Evolutionary conservation across 2,113 vertebrate genomes (phyloP).

Genomic region (Protomyctophum bolini): DNA sequence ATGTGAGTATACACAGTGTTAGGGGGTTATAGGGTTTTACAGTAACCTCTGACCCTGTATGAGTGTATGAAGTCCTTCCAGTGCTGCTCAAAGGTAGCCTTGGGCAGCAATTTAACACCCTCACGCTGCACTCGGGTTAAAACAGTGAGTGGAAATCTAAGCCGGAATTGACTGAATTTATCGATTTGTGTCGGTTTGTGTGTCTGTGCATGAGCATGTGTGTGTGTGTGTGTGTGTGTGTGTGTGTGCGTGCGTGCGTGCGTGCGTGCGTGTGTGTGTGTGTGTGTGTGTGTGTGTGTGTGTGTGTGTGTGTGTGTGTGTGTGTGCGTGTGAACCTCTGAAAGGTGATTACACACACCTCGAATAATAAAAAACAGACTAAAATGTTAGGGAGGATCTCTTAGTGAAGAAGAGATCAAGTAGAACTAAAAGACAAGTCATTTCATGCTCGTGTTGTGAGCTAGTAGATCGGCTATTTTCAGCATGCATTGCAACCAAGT

Average conservation of each 20-base stretch:
- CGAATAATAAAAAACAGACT: too few species aligned
- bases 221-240: too few species aligned
- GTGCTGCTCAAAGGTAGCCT: background rate
- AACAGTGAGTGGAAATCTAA: background rate
- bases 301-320: background rate
- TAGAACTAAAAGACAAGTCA: too few species aligned
- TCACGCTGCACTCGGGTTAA: slow-evolving; percentile 28
- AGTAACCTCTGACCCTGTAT: slow-evolving; percentile 17
- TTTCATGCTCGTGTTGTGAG: too few species aligned
- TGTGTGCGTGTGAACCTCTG: background rate
- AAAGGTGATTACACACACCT: too few species aligned
- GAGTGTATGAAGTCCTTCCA: background rate
- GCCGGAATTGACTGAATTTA: slow-evolving; percentile 28
- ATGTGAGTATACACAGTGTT: slow-evolving; percentile 42
- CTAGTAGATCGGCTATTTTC: too few species aligned
- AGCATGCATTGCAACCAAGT: too few species aligned
- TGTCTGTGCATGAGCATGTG: too few species aligned
- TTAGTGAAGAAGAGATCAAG: too few species aligned
- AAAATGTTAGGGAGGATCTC: too few species aligned
- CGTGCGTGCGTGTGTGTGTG: slow-evolving; percentile 2
- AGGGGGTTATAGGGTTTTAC: slow-evolving; percentile 47
- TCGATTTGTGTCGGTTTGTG: slow-evolving; percentile 5
- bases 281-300: background rate
- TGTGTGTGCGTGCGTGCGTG: background rate
- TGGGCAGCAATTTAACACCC: slow-evolving; percentile 9